These are phyloP conservation scores for Agriopis aurantiaria DNA, from an alignment of 2,888 invertebrate species.

Conservation along the genomic window DNA sequence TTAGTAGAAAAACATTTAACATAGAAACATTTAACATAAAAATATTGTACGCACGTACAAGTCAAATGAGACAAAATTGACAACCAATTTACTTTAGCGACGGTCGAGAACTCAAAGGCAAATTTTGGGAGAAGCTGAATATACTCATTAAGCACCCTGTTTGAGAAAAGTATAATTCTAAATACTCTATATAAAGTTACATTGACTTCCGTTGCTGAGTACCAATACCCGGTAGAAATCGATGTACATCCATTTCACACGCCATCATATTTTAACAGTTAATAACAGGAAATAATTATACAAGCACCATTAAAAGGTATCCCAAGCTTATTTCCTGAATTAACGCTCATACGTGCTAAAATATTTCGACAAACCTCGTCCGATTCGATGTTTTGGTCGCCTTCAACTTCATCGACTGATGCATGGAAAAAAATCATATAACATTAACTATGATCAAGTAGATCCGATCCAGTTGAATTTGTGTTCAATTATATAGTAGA, in stretches of 20 bases:
- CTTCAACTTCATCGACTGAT: constrained; percentile 81
- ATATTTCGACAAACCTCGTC: constrained; percentile 78
- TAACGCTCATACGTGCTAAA: constrained; percentile 43
- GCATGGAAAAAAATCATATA: constrained; percentile 71
- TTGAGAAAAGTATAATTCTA: no score
- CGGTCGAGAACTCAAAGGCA: no score
- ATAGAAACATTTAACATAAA: no score
- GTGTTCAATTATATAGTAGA: background rate
- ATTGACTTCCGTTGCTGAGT: constrained; percentile 3
- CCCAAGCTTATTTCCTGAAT: background rate
- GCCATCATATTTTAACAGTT: background rate
- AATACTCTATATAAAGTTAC: background rate
- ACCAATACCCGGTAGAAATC: background rate
- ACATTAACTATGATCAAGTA: constrained; percentile 14
- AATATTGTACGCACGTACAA: no score
- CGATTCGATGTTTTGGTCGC: constrained; percentile 61
- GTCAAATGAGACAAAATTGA: no score
- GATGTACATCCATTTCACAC: background rate
- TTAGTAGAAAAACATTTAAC: no score
- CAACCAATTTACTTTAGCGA: no score
- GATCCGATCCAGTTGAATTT: background rate
- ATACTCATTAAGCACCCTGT: no score
- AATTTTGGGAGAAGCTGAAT: no score
- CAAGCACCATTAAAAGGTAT: background rate
- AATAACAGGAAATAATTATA: background rate